Base-by-base conservation (phyloP, 37 sponge, comb jelly and placozoan genomes). In the Lycopodina hypogea region DNA sequence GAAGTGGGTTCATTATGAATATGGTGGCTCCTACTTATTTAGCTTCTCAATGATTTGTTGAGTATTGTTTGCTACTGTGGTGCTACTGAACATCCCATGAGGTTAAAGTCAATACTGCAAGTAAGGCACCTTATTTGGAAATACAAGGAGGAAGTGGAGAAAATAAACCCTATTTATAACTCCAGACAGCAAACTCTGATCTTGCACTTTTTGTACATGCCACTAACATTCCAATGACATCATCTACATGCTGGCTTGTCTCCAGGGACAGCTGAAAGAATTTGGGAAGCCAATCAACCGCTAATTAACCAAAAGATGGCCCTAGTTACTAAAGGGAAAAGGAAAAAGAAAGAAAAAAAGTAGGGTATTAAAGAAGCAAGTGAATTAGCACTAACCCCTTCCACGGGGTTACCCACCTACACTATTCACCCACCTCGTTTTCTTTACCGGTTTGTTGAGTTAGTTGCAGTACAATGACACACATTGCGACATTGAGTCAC, bases 201-300 rank as follows among this genome's bases (percentile, higher is more conserved):
- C 59, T 26, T 26, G 26, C 59, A 26, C 59, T 58, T 26, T 58
- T 58, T 58, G 23, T 58, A 58, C 26, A 58, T 4, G 59, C 59
- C 23, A 70, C 11, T 32, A 8, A 26, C 76, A 78, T 78, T 78
- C 78, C 66, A 66, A 78, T 68, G 79, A 78, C 79, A 53, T 78
- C 52, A 78, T 48, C 29, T 15, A 28, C 34, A 65, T 48, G n/a
- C 68, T 21, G 35, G 36, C 30, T 17, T 15, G 68, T 78, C 39
- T 23, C 79, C 68, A 78, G 39, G 68, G 68, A 42, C 79, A 78
- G 66, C 79, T 19, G 22, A 78, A 78, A 68, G 68, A 60, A 76
- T 76, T 33, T 35, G 39, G 15, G 48, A 22, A 51, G 42, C 56
- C 74, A 53, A 73, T 73, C 56, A 73, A 41, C 62, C 76, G 61